A percentile compares a stretch with the other conserved stretches of the same genome.
Evolutionary conservation across 2,888 invertebrate species (phyloP).

Genomic region (Leucania comma): DNA sequence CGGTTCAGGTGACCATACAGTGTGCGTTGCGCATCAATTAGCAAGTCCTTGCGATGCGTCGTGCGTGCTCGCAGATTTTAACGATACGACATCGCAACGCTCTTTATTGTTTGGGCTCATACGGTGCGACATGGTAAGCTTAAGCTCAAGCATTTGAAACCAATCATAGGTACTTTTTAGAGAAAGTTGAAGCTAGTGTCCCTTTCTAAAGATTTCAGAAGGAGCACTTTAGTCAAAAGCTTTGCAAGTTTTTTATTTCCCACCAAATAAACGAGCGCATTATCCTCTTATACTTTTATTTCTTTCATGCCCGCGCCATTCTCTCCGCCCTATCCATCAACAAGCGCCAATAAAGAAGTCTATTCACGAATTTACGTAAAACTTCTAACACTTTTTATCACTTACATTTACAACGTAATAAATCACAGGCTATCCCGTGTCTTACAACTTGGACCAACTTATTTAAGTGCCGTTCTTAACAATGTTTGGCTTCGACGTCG

Average conservation of each 20-base stretch:
- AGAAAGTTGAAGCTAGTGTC: background rate
- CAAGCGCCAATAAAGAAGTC: slow-evolving; percentile 54
- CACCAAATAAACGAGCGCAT: slow-evolving; percentile 26
- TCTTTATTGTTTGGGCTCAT: no score
- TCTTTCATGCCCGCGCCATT: slow-evolving; percentile 17
- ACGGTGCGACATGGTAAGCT: no score
- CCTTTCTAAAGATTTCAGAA: background rate
- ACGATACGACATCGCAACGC: no score
- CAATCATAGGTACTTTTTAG: no score
- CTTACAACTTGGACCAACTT: slow-evolving; percentile 59
- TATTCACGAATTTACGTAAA: slow-evolving; percentile 56
- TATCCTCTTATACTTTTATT: slow-evolving; percentile 43
- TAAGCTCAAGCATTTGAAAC: no score
- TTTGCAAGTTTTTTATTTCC: slow-evolving; percentile 1
- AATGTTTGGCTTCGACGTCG: slow-evolving; percentile 77
- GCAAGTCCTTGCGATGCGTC: no score
- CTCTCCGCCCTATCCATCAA: slow-evolving; percentile 45
- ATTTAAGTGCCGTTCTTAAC: slow-evolving; percentile 79
- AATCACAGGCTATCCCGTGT: slow-evolving; percentile 48
- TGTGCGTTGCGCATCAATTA: no score
- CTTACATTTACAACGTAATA: slow-evolving; percentile 57
- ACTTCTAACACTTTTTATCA: slow-evolving; percentile 55
- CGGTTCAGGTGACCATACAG: no score
- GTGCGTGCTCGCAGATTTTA: no score
- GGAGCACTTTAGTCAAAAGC: background rate